Conservation (phyloP, 2,888 invertebrate species). For the Stegana nigrithorax region DNA sequence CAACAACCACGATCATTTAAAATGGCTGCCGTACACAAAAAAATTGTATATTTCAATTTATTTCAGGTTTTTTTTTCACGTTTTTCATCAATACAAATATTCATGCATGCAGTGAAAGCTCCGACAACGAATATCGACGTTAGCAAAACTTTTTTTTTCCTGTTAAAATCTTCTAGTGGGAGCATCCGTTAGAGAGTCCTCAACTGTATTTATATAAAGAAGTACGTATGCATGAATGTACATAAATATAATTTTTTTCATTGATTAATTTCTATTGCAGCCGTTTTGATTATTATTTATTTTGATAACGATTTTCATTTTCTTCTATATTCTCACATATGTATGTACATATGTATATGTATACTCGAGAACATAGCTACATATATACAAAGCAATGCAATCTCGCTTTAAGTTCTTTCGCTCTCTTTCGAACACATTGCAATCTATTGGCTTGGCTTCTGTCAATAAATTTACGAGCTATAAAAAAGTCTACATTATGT, state of each 20-base stretch:
- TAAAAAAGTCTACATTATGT: neutral
- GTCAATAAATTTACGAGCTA: slow-evolving; percentile 45
- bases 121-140: too few relatives aligned
- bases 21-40: slow-evolving; percentile 1
- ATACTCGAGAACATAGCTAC: too few relatives aligned
- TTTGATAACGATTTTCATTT: slow-evolving; percentile 46
- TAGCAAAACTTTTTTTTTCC: slow-evolving; percentile 19
- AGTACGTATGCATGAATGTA: neutral
- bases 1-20: neutral
- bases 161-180: slow-evolving; percentile 5
- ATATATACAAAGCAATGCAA: too few relatives aligned
- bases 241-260: slow-evolving; percentile 24
- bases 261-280: slow-evolving; percentile 25
- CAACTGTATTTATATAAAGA: neutral
- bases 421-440: slow-evolving; percentile 6
- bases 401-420: neutral
- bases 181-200: slow-evolving; percentile 28
- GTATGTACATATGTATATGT: too few relatives aligned
- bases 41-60: too few relatives aligned
- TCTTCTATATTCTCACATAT: slow-evolving; percentile 30
- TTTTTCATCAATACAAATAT: too few relatives aligned
- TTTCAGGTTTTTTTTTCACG: neutral
- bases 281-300: slow-evolving; percentile 40
- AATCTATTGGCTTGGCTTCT: slow-evolving; percentile 51
- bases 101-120: too few relatives aligned